Base-by-base conservation (phyloP, 2,113 vertebrate species). In the Colossoma macropomum region DNA sequence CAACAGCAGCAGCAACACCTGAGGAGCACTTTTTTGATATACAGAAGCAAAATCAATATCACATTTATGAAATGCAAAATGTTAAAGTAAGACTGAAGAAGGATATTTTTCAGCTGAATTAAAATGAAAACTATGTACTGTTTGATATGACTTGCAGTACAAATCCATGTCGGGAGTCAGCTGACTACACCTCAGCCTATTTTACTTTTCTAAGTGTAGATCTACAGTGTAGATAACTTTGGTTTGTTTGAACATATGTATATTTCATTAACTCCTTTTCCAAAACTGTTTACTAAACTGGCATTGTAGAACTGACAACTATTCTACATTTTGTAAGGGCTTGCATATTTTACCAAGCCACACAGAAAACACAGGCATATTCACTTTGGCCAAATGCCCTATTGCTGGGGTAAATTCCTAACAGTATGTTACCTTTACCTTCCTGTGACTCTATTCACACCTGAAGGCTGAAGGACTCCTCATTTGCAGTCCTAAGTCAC, bases 1-100 rank as follows among this genome's bases (percentile, higher is more conserved):
- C 0, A 94, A 96, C 83, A 95, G 91, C 83, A 94, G 92, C 79
- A 96, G 94, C 87, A 94, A 94, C 90, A 96, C 94, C 80, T 93
- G 87, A 93, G 34, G 17, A 2, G 0, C 23, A 41, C 10, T 27
- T 13, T 25, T 28, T 73, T 10, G 71, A 41, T 52, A 28, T 1
- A 52, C 9, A 5, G 28, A 27, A 77, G 4, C 25, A 41, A 50
- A 72, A 30, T 27, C 1, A 2, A 78, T 25, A 1, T 30, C n/a
- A n/a, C 30, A 72, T 45, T 56, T n/a, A 11, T 27, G 15, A 41
- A 65, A 80, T 28, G 4, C 19, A 60, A 27, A n/a, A 60, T 70
- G 32, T 70, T 23, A 13, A 70, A 70, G 7, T n/a, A 12, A 69
- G 66, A 21, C 48, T 30, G 19, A 54, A 50, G 63, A 48, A 63